Conservation (phyloP, 2,113 vertebrate species). For the Peucedramus taeniatus region DNA sequence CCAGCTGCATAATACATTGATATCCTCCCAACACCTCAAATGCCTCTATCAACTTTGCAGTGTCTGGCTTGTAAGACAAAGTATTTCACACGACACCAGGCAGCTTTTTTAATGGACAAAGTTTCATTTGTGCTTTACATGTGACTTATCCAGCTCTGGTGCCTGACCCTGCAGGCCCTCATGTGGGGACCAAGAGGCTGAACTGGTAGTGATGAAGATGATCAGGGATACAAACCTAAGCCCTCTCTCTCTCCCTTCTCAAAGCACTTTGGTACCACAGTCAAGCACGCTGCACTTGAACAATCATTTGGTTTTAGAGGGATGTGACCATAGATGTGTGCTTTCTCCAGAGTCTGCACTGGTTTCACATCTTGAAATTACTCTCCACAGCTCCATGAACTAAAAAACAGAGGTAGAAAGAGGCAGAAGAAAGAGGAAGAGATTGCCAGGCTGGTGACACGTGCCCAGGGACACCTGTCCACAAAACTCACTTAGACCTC, state of each 20-base stretch:
- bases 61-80: not conserved
- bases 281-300: not conserved
- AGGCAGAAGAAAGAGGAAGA: slow-evolving; percentile 34
- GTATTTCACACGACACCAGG: not conserved
- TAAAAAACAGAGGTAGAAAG: not conserved
- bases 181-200: not conserved
- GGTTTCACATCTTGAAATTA: slow-evolving; percentile 22
- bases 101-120: not conserved
- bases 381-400: not conserved
- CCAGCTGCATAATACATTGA: not conserved
- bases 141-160: not conserved
- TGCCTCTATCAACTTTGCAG: not conserved
- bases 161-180: not conserved
- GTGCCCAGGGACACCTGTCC: not conserved
- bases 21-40: not conserved
- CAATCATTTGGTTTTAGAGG: not conserved
- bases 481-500: not conserved
- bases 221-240: not conserved
- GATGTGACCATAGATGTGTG: not conserved
- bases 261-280: not conserved
- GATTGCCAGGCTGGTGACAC: not conserved
- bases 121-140: not conserved
- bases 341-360: not conserved
- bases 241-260: not conserved
- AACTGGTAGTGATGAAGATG: not conserved